These are phyloP conservation scores for Troilus luridus DNA, from an alignment of 2,888 invertebrate genomes.

Conservation along the genomic window DNA sequence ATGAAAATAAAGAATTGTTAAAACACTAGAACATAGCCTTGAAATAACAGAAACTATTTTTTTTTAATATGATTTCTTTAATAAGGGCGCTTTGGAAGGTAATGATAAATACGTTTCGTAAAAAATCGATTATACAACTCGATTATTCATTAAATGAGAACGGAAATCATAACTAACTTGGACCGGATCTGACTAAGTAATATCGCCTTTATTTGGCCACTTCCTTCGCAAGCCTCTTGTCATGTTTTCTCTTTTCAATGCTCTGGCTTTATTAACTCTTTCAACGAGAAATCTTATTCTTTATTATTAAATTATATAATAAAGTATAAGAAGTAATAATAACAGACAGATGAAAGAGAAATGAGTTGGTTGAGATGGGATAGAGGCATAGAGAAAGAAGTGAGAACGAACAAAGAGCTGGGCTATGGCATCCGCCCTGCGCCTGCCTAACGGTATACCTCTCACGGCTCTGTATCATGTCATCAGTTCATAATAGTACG, in stretches of 20 bases:
- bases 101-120: background rate
- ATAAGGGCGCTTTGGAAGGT: too few species aligned
- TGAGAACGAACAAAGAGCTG: background rate
- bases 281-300: background rate
- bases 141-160: slow-evolving; percentile 10
- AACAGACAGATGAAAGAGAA: background rate
- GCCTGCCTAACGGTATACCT: slow-evolving; percentile 25
- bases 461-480: background rate
- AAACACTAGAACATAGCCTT: too few species aligned
- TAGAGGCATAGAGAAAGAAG: slow-evolving; percentile 8
- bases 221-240: background rate
- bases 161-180: background rate
- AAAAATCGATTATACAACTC: background rate
- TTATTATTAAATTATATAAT: background rate
- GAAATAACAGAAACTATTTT: too few species aligned
- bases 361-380: background rate
- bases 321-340: background rate
- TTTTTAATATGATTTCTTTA: too few species aligned
- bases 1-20: too few species aligned
- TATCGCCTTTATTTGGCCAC: background rate
- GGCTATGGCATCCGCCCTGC: slow-evolving; percentile 27
- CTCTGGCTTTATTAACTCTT: background rate
- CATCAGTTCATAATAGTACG: background rate
- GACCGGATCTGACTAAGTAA: background rate
- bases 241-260: background rate